Evolutionary conservation across 2,113 vertebrate genomes (phyloP).

Genomic region (Takifugu bimaculatus): DNA sequence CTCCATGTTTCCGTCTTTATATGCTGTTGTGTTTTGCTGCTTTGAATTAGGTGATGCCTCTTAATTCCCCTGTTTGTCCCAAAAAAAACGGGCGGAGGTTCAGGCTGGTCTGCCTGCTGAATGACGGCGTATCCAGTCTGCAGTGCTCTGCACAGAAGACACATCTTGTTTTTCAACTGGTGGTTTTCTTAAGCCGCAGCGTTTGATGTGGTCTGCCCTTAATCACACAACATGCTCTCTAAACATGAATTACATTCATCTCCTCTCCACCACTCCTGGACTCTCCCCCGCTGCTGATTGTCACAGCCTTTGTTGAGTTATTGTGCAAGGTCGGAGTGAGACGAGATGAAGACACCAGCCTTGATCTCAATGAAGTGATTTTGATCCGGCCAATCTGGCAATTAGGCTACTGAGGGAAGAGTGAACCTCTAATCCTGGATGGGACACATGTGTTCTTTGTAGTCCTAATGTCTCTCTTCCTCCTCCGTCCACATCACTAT

Average conservation of each 20-base stretch:
- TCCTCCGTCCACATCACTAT: slow-evolving; percentile 67
- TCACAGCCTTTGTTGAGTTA: slow-evolving; percentile 60
- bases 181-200: slow-evolving; percentile 66
- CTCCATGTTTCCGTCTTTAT: neutral
- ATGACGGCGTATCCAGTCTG: slow-evolving; percentile 61
- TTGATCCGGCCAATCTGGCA: slow-evolving; percentile 67
- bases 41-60: slow-evolving; percentile 32
- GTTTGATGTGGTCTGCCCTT: slow-evolving; percentile 75
- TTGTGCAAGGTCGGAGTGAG: slow-evolving; percentile 60
- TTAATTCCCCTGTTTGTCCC: slow-evolving; percentile 53
- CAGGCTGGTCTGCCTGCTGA: slow-evolving; percentile 60
- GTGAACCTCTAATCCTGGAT: slow-evolving; percentile 69
- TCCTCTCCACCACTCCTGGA: slow-evolving; percentile 52
- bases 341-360: slow-evolving; percentile 59
- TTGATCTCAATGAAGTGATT: slow-evolving; percentile 71
- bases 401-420: slow-evolving; percentile 70
- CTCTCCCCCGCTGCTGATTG: slow-evolving; percentile 17
- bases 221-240: slow-evolving; percentile 77
- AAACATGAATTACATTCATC: slow-evolving; percentile 74
- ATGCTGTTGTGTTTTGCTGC: slow-evolving; percentile 13
- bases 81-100: slow-evolving; percentile 48
- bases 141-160: slow-evolving; percentile 56
- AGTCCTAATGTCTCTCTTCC: slow-evolving; percentile 72
- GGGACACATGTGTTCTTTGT: slow-evolving; percentile 68
- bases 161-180: slow-evolving; percentile 73